Conservation (phyloP, 2,113 vertebrate species). For the Prietella phreatophila region DNA sequence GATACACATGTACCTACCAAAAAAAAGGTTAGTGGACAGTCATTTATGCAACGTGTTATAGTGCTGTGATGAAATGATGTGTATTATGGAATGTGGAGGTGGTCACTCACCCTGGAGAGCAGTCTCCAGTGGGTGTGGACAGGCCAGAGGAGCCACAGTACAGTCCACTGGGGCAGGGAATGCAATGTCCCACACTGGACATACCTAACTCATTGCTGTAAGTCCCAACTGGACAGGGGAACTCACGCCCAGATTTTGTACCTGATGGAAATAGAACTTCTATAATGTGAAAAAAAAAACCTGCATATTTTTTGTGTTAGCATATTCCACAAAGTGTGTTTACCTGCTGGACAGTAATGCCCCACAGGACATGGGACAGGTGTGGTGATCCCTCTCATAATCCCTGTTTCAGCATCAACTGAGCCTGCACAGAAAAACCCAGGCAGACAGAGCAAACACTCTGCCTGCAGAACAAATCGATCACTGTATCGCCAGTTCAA, state of each 20-base stretch:
- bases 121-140: constrained; percentile 67
- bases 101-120: constrained; percentile 75
- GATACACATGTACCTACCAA: constrained; percentile 70
- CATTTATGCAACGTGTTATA: background rate
- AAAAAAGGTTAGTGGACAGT: background rate
- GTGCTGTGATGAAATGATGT: background rate
- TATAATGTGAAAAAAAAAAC: background rate
- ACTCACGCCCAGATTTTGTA: constrained; percentile 65
- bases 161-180: constrained; percentile 78
- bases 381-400: constrained; percentile 58
- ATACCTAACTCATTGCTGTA: constrained; percentile 71
- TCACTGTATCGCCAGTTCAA: background rate
- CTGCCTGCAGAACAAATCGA: constrained; percentile 57
- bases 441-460: constrained; percentile 75
- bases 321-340: background rate
- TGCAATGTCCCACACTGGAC: constrained; percentile 68
- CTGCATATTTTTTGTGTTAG: background rate
- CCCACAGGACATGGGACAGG: constrained; percentile 72
- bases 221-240: constrained; percentile 74
- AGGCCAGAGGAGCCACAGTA: constrained; percentile 79
- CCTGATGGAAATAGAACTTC: constrained; percentile 57
- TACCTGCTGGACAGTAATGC: constrained; percentile 76
- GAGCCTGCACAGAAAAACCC: constrained; percentile 73
- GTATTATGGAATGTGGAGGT: background rate
- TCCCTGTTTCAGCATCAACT: constrained; percentile 54